phyloP scores from a whole-genome alignment of 2,113 vertebrate species.

The Aix galericulata region DNA sequence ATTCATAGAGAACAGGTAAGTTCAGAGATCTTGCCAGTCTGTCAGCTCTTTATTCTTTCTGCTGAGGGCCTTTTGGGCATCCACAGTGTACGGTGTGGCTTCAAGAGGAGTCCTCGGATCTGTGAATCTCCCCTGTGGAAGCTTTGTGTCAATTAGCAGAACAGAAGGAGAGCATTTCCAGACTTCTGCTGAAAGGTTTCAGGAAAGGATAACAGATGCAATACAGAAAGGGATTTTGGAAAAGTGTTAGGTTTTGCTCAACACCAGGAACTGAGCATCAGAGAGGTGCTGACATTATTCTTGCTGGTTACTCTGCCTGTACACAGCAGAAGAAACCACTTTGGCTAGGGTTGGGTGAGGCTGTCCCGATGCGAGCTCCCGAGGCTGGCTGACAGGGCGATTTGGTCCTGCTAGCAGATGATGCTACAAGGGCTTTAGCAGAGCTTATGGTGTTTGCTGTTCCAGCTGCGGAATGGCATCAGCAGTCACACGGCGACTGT shows the following conservation, averaged over 20 bases:
- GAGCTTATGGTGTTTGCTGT: not conserved
- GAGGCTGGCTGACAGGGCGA: not conserved
- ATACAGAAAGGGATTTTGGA: not conserved
- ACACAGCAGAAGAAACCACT: fast-evolving
- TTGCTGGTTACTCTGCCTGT: not conserved
- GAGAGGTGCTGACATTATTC: not conserved
- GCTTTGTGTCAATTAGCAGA: not conserved
- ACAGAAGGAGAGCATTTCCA: not conserved
- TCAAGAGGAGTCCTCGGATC: not conserved
- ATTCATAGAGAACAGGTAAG: not conserved
- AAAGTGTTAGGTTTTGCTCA: fast-evolving
- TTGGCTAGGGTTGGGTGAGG: not conserved
- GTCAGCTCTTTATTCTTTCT: not conserved
- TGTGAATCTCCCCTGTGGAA: not conserved
- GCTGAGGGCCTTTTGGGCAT: not conserved
- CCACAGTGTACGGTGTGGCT: not conserved
- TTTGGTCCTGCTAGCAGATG: not conserved
- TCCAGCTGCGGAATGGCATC: not conserved
- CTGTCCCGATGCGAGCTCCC: not conserved
- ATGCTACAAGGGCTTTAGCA: not conserved
- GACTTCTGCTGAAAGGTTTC: not conserved
- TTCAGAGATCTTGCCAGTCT: not conserved
- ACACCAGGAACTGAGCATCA: not conserved
- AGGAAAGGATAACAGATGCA: not conserved
- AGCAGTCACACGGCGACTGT: not conserved